phyloP scores from a whole-genome alignment of 2,888 invertebrate species.

The Acanthoscelides obtectus region DNA sequence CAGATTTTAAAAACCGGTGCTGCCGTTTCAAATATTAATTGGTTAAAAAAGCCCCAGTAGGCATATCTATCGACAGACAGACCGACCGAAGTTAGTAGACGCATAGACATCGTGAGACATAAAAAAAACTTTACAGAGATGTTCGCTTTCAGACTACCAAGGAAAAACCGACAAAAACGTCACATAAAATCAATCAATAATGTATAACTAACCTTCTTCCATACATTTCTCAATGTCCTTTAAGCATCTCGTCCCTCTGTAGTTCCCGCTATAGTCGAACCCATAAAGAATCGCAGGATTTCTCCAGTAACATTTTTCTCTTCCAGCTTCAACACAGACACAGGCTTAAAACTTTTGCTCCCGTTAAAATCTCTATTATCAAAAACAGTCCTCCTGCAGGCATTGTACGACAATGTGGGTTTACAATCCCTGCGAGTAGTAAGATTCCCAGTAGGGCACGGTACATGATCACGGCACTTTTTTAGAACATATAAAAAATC shows the following conservation, averaged over 20 bases:
- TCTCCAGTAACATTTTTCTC: background rate
- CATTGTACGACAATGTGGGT: background rate
- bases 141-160: too few species aligned
- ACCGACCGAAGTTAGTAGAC: too few species aligned
- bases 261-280: background rate
- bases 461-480: background rate
- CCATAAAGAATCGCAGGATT: background rate
- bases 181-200: too few species aligned
- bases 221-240: slow-evolving; percentile 12
- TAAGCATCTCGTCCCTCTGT: background rate
- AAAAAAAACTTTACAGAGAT: too few species aligned
- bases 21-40: too few species aligned
- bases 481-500: background rate
- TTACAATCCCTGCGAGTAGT: background rate
- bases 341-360: background rate
- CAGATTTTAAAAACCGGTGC: too few species aligned
- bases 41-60: too few species aligned
- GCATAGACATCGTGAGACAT: too few species aligned
- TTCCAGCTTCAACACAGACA: background rate
- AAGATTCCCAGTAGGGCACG: background rate
- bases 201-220: slow-evolving; percentile 10
- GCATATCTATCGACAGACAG: too few species aligned
- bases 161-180: too few species aligned
- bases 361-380: background rate
- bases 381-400: background rate